Evolutionary conservation across 2,888 invertebrate genomes (phyloP), one percentile per base, ranked within the genome.

Genomic region (Seira sanloemensis): DNA sequence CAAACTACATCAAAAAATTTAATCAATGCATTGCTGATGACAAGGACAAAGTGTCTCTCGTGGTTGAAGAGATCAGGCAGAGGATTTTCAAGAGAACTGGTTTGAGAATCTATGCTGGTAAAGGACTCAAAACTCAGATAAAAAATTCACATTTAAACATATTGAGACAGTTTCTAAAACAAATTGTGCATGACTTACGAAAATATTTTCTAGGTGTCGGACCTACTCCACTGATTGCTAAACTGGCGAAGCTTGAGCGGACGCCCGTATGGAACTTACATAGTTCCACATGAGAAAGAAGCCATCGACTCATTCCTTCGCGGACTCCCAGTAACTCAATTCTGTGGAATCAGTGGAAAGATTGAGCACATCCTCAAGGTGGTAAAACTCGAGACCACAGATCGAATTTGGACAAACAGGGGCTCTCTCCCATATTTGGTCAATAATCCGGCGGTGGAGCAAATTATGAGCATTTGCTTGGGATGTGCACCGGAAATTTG

Each of bases 141-240:
- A n/a, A n/a, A n/a, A n/a, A n/a, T n/a, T n/a, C n/a, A n/a, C n/a
- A n/a, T n/a, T n/a, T n/a, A n/a, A n/a, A n/a, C n/a, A n/a, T n/a
- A n/a, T n/a, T n/a, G n/a, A n/a, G n/a, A n/a, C n/a, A n/a, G n/a
- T n/a, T n/a, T n/a, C n/a, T n/a, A n/a, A n/a, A n/a, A n/a, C n/a
- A n/a, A n/a, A n/a, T n/a, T n/a, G n/a, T n/a, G n/a, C n/a, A n/a
- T n/a, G n/a, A n/a, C n/a, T n/a, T n/a, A n/a, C n/a, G n/a, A n/a
- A 9, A 62, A 21, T 50, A 7, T 50, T 50, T 16, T 72, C 2
- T n/a, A 74, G 74, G 74, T 7, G 16, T 65, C 7, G 74, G n/a
- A 12, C 65, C 74, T 19, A 62, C 74, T 7, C 19, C 74, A 0
- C 1, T 62, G 1, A 12, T 74, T n/a, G 62, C 74, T 1, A 74